Evolutionary conservation across 2,888 invertebrate species (phyloP), one percentile per base, ranked within the genome.

Genomic region (Ochropleura plecta): DNA sequence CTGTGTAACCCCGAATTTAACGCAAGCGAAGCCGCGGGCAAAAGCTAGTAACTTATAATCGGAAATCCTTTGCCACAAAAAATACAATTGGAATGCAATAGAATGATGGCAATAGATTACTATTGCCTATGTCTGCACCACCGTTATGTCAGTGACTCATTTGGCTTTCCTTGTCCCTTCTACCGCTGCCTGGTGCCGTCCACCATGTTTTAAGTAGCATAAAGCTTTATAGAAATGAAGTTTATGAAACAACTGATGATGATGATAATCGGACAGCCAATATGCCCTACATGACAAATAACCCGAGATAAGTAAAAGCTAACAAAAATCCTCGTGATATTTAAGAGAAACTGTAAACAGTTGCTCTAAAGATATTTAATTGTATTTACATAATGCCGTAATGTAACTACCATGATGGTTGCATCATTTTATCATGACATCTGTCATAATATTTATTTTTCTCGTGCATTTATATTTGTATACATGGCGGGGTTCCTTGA

Each of bases 351-450:
- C 5, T 53, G 7, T 40, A 46, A 49, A 78, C 44, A 55, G 3
- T 51, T 9, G 20, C 20, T 57, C n/a, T 57, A 57, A 14, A 57
- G 20, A 12, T 53, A 63, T 76, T 3, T 44, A 14, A 16, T 49
- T 30, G 16, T 62, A 57, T 82, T 70, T 69, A 74, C 42, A 46
- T 59, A 10, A 14, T 44, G n/a, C 44, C 5, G 20, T 53, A 46
- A 73, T 40, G 70, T 71, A 49, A 46, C 10, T 57, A 8, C 18
- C 42, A 20, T 20, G 20, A 48, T 20, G 12, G 7, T 68, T n/a
- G 20, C 16, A 72, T 51, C 12, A 70, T 55, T 53, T 12, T 46
- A 71, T 16, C 16, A 46, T 14, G 0, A 40, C 18, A 55, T 10
- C 14, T 44, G 16, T 62, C 8, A n/a, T 40, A 51, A 42, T 40